Percentiles rank a stretch among this genome's conserved stretches.
phyloP scores from a whole-genome alignment of 64 coral and sea anemone species.

The Pachyseris speciosa region DNA sequence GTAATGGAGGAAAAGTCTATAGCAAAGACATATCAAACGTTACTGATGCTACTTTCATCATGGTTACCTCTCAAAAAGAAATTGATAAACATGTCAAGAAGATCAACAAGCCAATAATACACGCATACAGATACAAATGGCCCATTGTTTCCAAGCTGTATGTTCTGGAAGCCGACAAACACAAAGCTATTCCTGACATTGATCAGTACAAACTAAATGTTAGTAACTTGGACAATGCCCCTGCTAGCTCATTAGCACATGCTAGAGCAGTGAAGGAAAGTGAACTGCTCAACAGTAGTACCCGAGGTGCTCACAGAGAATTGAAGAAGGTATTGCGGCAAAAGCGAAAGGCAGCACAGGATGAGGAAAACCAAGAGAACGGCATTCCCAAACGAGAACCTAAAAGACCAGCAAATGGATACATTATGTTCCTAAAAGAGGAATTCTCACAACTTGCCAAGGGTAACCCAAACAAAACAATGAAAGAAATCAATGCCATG shows the following conservation, averaged over 20 bases:
- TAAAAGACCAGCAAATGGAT: slow-evolving; percentile 57
- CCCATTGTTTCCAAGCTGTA: slow-evolving; percentile 31
- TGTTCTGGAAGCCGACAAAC: slow-evolving; percentile 30
- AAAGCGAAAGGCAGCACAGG: slow-evolving; percentile 33
- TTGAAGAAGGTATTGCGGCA: too few species aligned
- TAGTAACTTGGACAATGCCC: too few species aligned
- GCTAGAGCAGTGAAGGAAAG: slow-evolving; percentile 3
- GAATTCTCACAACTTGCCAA: not conserved
- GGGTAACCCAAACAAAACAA: not conserved
- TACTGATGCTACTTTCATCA: slow-evolving; percentile 17
- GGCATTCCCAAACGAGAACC: slow-evolving; percentile 14
- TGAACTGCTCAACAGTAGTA: not conserved
- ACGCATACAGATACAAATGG: slow-evolving; percentile 45
- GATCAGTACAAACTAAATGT: slow-evolving; percentile 18
- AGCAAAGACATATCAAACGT: slow-evolving; percentile 21
- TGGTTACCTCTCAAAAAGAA: slow-evolving; percentile 34
- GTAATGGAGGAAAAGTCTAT: slow-evolving; percentile 41
- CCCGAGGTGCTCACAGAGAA: slow-evolving; percentile 4
- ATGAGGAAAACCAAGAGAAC: not conserved
- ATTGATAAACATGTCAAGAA: slow-evolving; percentile 35
- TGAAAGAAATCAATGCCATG: slow-evolving; percentile 51
- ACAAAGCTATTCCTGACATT: slow-evolving; percentile 19
- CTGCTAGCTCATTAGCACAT: not conserved
- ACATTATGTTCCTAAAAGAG: slow-evolving; percentile 34
- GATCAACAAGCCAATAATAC: slow-evolving; percentile 32